phyloP scores from a whole-genome alignment of 2,797 vertebrate genomes.

The Syngnathus acus region DNA sequence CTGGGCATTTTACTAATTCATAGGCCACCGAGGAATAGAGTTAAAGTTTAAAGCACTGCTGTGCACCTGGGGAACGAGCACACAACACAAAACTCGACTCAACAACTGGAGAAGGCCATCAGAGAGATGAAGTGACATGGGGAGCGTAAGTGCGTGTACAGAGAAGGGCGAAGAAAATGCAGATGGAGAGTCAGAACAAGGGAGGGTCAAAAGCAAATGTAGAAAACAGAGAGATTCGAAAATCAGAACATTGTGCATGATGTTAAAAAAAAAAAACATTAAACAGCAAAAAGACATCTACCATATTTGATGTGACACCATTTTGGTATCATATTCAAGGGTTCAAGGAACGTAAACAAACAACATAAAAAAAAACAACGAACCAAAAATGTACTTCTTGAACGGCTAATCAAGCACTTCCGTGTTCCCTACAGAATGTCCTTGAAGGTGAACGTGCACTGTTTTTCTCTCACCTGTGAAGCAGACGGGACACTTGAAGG shows the following conservation, averaged over 20 bases:
- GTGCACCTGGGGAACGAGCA: conserved; percentile 52
- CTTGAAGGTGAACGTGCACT: conserved; percentile 41
- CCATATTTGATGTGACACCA: too few species aligned
- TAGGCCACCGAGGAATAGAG: conserved; percentile 76
- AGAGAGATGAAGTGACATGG: conserved; percentile 11
- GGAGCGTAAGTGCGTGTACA: background rate
- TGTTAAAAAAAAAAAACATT: too few species aligned
- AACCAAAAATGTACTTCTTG: background rate
- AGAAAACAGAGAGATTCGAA: background rate
- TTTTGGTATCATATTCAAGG: too few species aligned
- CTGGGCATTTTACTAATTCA: conserved; percentile 79
- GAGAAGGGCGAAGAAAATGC: background rate
- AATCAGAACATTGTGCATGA: too few species aligned
- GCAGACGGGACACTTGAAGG: conserved; percentile 99
- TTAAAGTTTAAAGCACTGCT: conserved; percentile 73
- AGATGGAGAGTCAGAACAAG: background rate
- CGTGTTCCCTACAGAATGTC: conserved; percentile 18
- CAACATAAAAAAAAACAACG: background rate
- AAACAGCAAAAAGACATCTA: too few species aligned
- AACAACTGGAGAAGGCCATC: conserved; percentile 36
- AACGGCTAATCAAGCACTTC: background rate
- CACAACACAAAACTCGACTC: conserved; percentile 52
- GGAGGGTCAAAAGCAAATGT: background rate
- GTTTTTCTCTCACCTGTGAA: conserved; percentile 90
- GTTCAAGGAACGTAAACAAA: background rate